Conservation (phyloP, 2,113 vertebrate genomes). For the Synchiropus splendidus region DNA sequence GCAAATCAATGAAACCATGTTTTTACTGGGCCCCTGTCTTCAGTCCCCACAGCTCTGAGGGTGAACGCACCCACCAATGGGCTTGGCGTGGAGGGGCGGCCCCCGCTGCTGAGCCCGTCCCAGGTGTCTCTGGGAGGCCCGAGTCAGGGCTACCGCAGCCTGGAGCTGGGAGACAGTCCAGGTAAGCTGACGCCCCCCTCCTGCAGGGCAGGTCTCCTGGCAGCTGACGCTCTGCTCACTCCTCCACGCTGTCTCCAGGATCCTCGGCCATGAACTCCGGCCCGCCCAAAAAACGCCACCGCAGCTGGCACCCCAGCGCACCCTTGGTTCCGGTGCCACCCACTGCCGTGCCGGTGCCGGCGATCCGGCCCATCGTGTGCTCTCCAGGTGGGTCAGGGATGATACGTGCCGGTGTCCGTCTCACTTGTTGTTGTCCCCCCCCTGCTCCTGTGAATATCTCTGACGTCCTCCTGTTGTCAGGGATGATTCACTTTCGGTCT, state of each 20-base stretch:
- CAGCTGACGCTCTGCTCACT: no score
- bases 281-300: conserved; percentile 94
- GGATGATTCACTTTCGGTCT: conserved; percentile 37
- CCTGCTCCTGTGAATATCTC: conserved; percentile 5
- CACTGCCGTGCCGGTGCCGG: conserved; percentile 74
- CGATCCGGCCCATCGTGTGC: conserved; percentile 74
- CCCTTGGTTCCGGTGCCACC: conserved; percentile 70
- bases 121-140: conserved; percentile 66
- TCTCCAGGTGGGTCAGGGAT: conserved; percentile 52
- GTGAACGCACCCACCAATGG: conserved; percentile 71
- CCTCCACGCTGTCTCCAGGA: conserved; percentile 18
- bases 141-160: conserved; percentile 66
- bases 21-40: no score
- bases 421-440: conserved; percentile 2
- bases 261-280: conserved; percentile 79
- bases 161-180: conserved; percentile 75
- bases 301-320: conserved; percentile 86
- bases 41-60: conserved; percentile 74
- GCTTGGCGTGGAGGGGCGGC: conserved; percentile 67
- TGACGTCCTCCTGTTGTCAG: conserved; percentile 25
- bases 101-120: conserved; percentile 67
- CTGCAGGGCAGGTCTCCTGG: background rate
- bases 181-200: conserved; percentile 37
- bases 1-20: conserved; percentile 22
- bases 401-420: background rate